A percentile compares a stretch with the other conserved stretches of the same genome.
Conservation (phyloP, 2,888 invertebrate species). For the Eupithecia dodoneata region DNA sequence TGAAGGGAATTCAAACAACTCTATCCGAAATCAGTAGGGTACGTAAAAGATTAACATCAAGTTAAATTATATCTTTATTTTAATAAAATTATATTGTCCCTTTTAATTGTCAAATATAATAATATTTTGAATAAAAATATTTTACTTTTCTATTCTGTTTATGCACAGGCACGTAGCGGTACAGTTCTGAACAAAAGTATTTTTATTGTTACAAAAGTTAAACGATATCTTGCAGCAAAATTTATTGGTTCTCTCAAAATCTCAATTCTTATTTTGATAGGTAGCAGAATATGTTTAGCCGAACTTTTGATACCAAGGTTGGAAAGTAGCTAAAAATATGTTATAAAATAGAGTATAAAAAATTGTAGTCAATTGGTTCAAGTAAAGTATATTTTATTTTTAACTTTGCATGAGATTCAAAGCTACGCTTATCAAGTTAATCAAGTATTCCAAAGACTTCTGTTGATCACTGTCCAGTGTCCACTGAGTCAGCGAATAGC, state of each 20-base stretch:
- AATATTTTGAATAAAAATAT: conserved; percentile 75
- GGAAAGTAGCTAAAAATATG: background rate
- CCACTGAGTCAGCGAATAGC: conserved; percentile 79
- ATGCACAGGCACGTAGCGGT: conserved; percentile 74
- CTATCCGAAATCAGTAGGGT: conserved; percentile 40
- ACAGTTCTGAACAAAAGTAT: conserved; percentile 58
- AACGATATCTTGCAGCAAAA: background rate
- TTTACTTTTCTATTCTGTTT: conserved; percentile 64
- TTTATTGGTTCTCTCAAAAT: background rate
- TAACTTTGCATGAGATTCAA: background rate
- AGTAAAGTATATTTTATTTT: background rate
- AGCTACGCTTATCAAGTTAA: background rate
- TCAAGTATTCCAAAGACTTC: conserved; percentile 33
- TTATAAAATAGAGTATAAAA: background rate
- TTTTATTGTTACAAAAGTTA: background rate
- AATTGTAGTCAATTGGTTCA: background rate
- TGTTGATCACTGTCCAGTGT: conserved; percentile 55
- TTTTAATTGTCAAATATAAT: conserved; percentile 76
- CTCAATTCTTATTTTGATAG: background rate
- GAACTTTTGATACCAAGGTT: background rate
- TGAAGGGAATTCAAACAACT: background rate
- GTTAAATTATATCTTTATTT: conserved; percentile 79
- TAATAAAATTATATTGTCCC: conserved; percentile 76
- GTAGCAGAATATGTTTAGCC: background rate
- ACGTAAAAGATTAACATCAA: conserved; percentile 63